Base-by-base conservation (phyloP, 2,113 vertebrate species). In the Sciurus niger region DNA sequence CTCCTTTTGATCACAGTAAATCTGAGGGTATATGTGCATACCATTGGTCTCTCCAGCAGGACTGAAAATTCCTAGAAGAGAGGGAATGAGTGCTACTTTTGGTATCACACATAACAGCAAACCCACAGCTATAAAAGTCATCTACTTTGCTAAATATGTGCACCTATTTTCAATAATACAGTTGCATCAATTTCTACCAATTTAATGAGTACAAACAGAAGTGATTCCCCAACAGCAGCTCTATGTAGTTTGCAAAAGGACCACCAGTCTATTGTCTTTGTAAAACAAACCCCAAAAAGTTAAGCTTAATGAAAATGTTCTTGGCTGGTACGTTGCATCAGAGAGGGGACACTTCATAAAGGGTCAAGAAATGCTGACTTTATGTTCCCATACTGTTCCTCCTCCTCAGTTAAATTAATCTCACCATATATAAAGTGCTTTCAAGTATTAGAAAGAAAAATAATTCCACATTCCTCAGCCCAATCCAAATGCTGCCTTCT, bases 391-490 rank as follows among this genome's bases (percentile, higher is more conserved):
- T 13, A 2, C 68, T 58, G 55, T 16, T 30, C 68, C 65, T 84
- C 67, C 46, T 79, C 68, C 72, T 63, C 87, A 92, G 93, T 95
- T 70, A 89, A 77, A 93, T 40, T 87, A 48, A 93, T 79, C 65
- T 96, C 7, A 6, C n/a, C 76, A 90, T 65, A n/a, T 80, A 84
- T 24, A 91, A 88, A 74, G 18, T 3, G 8, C 65, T 79, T 22
- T 37, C 5, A 2, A 53, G 4, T n/a, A n/a, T 40, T 32, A 60
- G 73, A 30, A 78, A 58, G 72, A 24, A 73, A 34, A 77, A 22
- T n/a, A 74, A n/a, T 12, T 55, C 79, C 65, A 13, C 22, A 34
- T 51, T 22, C 84, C 67, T 84, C 17, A 25, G 72, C 10, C 84
- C 78, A 60, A 68, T 28, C 17, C 30, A 25, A 60, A 53, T 28